A percentile compares a stretch with the other conserved stretches of the same genome.
phyloP scores from a whole-genome alignment of 2,113 vertebrate species.

The Hassar affinis region DNA sequence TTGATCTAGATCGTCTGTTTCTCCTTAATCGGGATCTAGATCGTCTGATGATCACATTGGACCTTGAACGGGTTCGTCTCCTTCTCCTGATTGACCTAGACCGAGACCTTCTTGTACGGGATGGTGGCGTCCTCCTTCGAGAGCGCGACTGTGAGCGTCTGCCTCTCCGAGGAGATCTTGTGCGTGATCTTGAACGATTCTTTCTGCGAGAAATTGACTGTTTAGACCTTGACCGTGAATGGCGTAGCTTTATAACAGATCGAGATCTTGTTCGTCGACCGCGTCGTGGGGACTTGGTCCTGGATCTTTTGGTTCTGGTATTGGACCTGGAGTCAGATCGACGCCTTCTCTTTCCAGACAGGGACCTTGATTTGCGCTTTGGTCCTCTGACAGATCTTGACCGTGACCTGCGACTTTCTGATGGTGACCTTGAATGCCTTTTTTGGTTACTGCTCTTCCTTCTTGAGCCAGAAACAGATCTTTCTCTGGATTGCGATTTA shows the following conservation, averaged over 20 bases:
- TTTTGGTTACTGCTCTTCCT: slow-evolving; percentile 57
- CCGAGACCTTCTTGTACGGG: slow-evolving; percentile 66
- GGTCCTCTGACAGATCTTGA: slow-evolving; percentile 61
- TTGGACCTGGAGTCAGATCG: slow-evolving; percentile 66
- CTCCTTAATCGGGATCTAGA: slow-evolving; percentile 55
- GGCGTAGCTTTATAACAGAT: slow-evolving; percentile 59
- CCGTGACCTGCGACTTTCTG: slow-evolving; percentile 56
- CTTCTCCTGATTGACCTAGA: slow-evolving; percentile 65
- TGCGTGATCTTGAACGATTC: slow-evolving; percentile 51
- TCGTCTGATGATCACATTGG: slow-evolving; percentile 63
- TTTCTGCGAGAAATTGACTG: slow-evolving; percentile 64
- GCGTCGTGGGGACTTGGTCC: slow-evolving; percentile 64
- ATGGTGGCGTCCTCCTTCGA: slow-evolving; percentile 63
- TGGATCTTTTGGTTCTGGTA: slow-evolving; percentile 61
- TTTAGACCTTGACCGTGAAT: slow-evolving; percentile 67
- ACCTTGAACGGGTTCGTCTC: slow-evolving; percentile 71
- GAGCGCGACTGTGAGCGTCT: slow-evolving; percentile 70
- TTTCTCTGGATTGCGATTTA: slow-evolving; percentile 55
- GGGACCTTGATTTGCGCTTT: slow-evolving; percentile 54
- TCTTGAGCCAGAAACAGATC: slow-evolving; percentile 54
- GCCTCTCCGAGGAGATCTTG: slow-evolving; percentile 62
- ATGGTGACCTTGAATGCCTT: slow-evolving; percentile 57
- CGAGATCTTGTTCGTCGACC: slow-evolving; percentile 68
- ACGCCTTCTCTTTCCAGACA: slow-evolving; percentile 43
- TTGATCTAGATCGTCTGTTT: slow-evolving; percentile 53